phyloP scores from a whole-genome alignment of 2,888 invertebrate genomes.

The Dinocampus coccinellae region DNA sequence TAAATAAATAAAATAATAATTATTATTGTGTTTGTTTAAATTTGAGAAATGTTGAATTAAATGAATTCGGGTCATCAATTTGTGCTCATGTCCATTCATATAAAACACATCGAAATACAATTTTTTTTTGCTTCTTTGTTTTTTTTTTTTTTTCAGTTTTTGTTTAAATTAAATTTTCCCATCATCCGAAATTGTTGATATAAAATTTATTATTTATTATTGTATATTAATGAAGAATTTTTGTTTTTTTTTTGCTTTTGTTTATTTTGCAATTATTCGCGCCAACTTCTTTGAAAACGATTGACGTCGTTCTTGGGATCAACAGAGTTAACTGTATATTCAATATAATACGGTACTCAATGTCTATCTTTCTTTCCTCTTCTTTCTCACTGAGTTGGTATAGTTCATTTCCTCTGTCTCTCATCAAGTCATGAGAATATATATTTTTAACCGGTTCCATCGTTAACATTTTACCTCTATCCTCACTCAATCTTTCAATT shows the following conservation, averaged over 20 bases:
- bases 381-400: background rate
- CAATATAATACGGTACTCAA: constrained; percentile 57
- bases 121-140: background rate
- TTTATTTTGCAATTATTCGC: background rate
- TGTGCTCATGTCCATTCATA: background rate
- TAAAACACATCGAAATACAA: background rate
- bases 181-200: too few species aligned
- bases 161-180: too few species aligned
- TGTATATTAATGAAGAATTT: too few species aligned
- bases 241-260: too few species aligned
- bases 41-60: background rate
- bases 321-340: constrained; percentile 56
- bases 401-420: background rate
- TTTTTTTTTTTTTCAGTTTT: too few species aligned
- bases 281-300: background rate
- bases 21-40: too few species aligned
- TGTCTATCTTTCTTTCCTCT: background rate
- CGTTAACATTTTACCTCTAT: constrained; percentile 20
- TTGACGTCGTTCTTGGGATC: background rate
- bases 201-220: too few species aligned
- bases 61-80: background rate
- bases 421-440: constrained; percentile 55
- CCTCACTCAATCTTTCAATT: background rate
- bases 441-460: constrained; percentile 60
- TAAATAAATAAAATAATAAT: too few species aligned